Conservation (phyloP, 2,888 invertebrate genomes). For the Eristalis pertinax region DNA sequence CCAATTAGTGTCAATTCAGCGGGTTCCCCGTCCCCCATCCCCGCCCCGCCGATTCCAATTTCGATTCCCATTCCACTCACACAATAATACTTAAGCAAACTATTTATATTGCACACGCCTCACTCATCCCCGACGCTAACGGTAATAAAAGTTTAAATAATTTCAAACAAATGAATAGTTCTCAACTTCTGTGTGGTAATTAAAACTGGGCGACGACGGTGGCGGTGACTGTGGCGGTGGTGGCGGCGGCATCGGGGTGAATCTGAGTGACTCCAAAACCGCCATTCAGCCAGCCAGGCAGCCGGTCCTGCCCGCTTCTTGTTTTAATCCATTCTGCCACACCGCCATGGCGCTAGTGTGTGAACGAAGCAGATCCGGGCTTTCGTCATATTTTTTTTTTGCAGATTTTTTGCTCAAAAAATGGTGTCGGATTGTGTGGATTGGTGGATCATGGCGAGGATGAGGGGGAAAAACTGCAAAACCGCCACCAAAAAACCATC, state of each 20-base stretch:
- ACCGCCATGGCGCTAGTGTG: slow-evolving; percentile 25
- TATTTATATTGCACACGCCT: slow-evolving; percentile 20
- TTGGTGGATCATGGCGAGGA: too few relatives aligned
- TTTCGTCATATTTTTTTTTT: not conserved
- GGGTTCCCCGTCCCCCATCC: not conserved
- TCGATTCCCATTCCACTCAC: not conserved
- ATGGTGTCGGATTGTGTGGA: not conserved
- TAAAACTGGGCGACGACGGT: slow-evolving; percentile 36
- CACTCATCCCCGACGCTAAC: not conserved
- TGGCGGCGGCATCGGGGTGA: not conserved
- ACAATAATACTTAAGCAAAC: slow-evolving; percentile 40
- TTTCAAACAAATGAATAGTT: slow-evolving; percentile 61
- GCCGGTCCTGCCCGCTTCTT: not conserved
- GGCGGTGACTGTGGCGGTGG: not conserved
- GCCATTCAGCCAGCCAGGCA: not conserved
- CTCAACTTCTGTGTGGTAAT: slow-evolving; percentile 63
- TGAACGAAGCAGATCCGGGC: slow-evolving; percentile 21
- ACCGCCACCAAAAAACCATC: slow-evolving; percentile 23
- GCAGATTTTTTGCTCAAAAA: not conserved
- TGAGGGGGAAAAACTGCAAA: slow-evolving; percentile 39
- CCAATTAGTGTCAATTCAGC: not conserved
- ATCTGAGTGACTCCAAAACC: not conserved
- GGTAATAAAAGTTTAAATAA: slow-evolving; percentile 63
- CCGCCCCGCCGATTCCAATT: not conserved
- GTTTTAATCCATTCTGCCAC: slow-evolving; percentile 44